Percentiles rank a stretch among this genome's conserved stretches.
Evolutionary conservation across 53 echinoderm and acorn worm species (phyloP).

Genomic region (Zoroaster sp.): DNA sequence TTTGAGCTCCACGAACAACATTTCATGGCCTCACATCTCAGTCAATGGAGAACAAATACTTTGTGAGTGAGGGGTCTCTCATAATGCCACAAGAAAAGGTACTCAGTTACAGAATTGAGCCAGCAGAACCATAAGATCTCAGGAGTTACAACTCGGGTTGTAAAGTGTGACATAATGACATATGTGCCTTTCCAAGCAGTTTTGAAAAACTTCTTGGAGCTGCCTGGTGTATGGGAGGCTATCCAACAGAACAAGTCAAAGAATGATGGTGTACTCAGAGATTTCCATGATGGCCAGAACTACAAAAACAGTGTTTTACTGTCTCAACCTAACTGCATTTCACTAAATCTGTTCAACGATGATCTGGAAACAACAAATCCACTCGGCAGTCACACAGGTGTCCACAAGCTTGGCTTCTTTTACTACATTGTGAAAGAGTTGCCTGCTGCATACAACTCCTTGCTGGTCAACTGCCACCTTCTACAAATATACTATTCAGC

Average conservation of each 20-base stretch:
- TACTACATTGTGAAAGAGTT: neutral
- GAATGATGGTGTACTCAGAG: slow-evolving; percentile 14
- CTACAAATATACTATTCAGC: neutral
- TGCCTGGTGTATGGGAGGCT: slow-evolving; percentile 37
- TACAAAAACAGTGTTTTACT: neutral
- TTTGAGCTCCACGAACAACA: slow-evolving; percentile 22
- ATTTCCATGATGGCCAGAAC: slow-evolving; percentile 27
- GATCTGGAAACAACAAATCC: neutral
- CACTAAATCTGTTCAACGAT: neutral
- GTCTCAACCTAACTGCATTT: slow-evolving; percentile 9
- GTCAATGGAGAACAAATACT: slow-evolving; percentile 37
- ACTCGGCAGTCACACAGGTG: neutral
- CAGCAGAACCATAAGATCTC: neutral
- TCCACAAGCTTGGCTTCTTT: neutral
- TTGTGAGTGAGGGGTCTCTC: slow-evolving; percentile 8
- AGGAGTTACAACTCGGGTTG: slow-evolving; percentile 14
- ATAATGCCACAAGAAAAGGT: slow-evolving; percentile 31
- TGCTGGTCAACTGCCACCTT: slow-evolving; percentile 4
- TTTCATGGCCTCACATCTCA: slow-evolving; percentile 27
- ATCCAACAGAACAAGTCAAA: slow-evolving; percentile 20
- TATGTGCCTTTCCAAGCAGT: slow-evolving; percentile 17
- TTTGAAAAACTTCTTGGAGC: slow-evolving; percentile 11
- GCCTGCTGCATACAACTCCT: neutral
- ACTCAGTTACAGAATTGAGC: slow-evolving; percentile 35
- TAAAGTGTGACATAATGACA: neutral